Conservation (phyloP, 2,888 invertebrate species). For the Archips crataeganus region DNA sequence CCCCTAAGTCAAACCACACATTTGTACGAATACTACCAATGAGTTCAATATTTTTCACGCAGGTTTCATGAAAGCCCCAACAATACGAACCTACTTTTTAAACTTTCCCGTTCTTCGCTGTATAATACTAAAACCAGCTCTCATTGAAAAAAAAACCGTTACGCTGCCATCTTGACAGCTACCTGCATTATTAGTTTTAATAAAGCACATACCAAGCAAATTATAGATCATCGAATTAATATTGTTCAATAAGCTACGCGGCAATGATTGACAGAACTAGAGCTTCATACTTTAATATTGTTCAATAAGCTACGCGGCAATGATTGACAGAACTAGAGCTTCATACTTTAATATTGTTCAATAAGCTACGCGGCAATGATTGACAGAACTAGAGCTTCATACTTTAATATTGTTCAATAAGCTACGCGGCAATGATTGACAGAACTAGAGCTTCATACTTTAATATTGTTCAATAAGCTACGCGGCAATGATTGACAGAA, state of each 20-base stretch:
- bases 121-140: background rate
- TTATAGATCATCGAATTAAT: slow-evolving; percentile 13
- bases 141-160: slow-evolving; percentile 2
- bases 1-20: too few species aligned
- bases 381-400: slow-evolving; percentile 38
- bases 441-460: slow-evolving; percentile 34
- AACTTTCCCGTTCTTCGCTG: background rate
- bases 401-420: too few species aligned
- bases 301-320: too few species aligned
- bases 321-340: slow-evolving; percentile 40
- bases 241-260: slow-evolving; percentile 35
- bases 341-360: too few species aligned
- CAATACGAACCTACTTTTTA: too few species aligned
- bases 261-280: slow-evolving; percentile 38
- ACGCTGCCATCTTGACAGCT: background rate
- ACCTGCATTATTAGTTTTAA: background rate
- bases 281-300: slow-evolving; percentile 31
- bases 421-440: too few species aligned
- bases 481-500: slow-evolving; percentile 42
- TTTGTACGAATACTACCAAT: too few species aligned
- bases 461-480: too few species aligned
- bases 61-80: too few species aligned
- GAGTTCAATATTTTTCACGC: too few species aligned
- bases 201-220: slow-evolving; percentile 6
- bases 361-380: too few species aligned